These are phyloP conservation scores for Smithornis capensis DNA, from an alignment of 2,113 vertebrate genomes.

Conservation along the genomic window DNA sequence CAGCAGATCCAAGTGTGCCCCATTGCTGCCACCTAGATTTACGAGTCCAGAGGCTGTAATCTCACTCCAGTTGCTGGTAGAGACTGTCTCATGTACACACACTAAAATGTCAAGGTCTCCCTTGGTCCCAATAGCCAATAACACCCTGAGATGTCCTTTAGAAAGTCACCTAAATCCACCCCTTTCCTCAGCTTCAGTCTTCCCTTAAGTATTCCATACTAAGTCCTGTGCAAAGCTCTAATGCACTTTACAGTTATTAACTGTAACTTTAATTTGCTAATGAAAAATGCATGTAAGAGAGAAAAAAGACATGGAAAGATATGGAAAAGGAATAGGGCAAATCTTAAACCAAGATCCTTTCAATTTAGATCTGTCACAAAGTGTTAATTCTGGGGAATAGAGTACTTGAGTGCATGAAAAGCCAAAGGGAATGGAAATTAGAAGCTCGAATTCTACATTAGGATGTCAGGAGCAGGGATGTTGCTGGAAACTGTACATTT, in stretches of 20 bases:
- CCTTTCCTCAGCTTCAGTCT: neutral
- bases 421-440: neutral
- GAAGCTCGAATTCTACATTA: neutral
- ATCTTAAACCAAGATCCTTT: neutral
- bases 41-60: accelerated
- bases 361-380: neutral
- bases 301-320: neutral
- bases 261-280: neutral
- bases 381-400: neutral
- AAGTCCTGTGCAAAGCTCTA: neutral
- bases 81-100: neutral
- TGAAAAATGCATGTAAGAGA: neutral
- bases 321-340: neutral
- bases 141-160: too few species aligned
- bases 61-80: neutral
- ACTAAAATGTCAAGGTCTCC: accelerated
- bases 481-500: constrained; percentile 1
- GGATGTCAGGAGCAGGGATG: neutral
- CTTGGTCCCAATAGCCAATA: neutral
- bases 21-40: neutral
- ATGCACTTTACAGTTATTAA: neutral
- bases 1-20: neutral
- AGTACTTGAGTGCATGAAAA: neutral
- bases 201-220: neutral
- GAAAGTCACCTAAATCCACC: neutral